These are phyloP conservation scores for Actinemys pallida DNA, from an alignment of 2,113 vertebrate species.

Conservation along the genomic window DNA sequence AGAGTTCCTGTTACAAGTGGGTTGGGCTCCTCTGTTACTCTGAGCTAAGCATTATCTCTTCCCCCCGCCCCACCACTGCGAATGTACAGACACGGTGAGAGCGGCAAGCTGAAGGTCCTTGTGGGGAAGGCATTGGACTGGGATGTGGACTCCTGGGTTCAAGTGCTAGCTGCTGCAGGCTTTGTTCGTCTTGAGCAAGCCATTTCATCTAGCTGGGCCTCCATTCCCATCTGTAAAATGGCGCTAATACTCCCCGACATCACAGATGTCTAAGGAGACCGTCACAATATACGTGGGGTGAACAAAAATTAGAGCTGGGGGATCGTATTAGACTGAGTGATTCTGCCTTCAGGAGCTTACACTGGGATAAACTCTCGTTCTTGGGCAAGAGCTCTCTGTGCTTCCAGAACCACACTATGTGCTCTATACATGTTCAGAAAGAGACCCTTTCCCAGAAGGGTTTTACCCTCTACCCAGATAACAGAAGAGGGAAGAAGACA, in stretches of 20 bases:
- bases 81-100: not conserved
- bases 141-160: not conserved
- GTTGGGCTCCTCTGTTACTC: not conserved
- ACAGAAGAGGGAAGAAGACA: not conserved
- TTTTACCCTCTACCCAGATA: not conserved
- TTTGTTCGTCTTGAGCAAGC: rapidly evolving
- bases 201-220: not conserved
- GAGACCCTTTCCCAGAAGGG: not conserved
- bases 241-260: rapidly evolving
- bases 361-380: not conserved
- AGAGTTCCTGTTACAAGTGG: not conserved
- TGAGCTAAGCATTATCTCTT: not conserved
- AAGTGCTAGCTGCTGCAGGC: rapidly evolving
- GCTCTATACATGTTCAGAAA: not conserved
- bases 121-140: not conserved
- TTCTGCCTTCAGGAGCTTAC: not conserved
- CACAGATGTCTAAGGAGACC: rapidly evolving
- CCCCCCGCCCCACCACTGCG: too few relatives aligned
- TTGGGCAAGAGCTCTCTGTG: not conserved
- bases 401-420: not conserved
- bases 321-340: not conserved
- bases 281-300: not conserved
- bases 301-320: not conserved
- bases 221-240: rapidly evolving
- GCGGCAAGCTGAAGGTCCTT: not conserved